Base-by-base conservation (phyloP, 2,113 vertebrate species). In the Anguilla rostrata region DNA sequence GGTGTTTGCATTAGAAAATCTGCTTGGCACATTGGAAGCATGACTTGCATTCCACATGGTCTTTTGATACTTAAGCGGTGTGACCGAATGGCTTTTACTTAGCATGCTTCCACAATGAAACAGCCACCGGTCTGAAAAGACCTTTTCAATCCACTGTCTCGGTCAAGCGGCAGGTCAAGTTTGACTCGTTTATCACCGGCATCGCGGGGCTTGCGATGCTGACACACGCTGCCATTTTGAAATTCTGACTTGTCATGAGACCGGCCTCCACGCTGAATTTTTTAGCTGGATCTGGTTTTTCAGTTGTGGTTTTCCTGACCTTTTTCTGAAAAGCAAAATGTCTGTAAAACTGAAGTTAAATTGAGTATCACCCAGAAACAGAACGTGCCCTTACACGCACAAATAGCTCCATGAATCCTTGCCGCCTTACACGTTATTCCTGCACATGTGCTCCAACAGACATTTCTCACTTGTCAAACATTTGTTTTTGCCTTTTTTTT, bases 151-250 rank as follows among this genome's bases (percentile, higher is more conserved):
- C 93, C 91, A 88, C 90, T 75, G 86, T 90, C 83, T 86, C 94
- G 89, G 84, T 93, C 92, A 94, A 91, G 87, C 91, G 87, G 88
- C 91, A 93, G 94, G 95, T 97, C 95, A 96, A 95, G 92, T 94
- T 96, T 93, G 92, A 92, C 93, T 94, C 94, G 93, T 97, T 96
- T 94, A 94, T 96, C 94, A 95, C 92, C 90, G 94, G 94, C 93
- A 93, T 94, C 93, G 94, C 90, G 89, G 90, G 92, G 91, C 88
- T 93, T 94, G 93, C 92, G 94, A 94, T 89, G 93, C 87, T 89
- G 94, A 89, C 94, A 95, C 94, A 94, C 89, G 88, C 94, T 84
- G 89, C 82, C 71, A 89, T 89, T 92, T 86, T 86, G 88, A 90
- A 88, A 89, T 91, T 90, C 82, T 85, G 82, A 84, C 49, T 85